phyloP scores from a whole-genome alignment of 2,888 invertebrate species.

The Buathra laborator region DNA sequence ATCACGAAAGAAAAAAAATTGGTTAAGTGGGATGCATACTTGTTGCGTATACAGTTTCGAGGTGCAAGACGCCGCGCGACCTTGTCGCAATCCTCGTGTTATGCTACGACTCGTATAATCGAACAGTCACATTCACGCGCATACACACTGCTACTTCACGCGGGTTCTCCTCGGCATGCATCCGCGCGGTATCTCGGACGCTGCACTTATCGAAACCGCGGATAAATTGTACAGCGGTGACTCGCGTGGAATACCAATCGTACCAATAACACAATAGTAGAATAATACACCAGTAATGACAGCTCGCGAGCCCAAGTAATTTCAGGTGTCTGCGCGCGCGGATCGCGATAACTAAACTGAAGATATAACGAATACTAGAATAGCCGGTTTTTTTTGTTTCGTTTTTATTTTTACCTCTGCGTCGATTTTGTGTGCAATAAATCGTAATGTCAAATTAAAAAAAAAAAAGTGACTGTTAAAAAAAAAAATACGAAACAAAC shows the following conservation, averaged over 20 bases:
- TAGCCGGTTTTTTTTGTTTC: neutral
- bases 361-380: neutral
- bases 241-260: conserved; percentile 25
- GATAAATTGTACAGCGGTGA: conserved; percentile 43
- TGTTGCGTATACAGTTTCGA: conserved; percentile 13
- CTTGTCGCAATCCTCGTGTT: conserved; percentile 53
- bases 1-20: neutral
- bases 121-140: neutral
- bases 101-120: conserved; percentile 45
- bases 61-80: conserved; percentile 38
- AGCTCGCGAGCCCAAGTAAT: neutral
- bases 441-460: neutral
- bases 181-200: conserved; percentile 27
- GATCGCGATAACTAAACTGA: neutral
- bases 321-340: neutral
- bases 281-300: neutral
- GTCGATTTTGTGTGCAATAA: neutral
- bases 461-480: neutral
- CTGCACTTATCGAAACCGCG: conserved; percentile 50
- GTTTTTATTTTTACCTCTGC: neutral
- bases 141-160: neutral
- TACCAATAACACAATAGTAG: no score
- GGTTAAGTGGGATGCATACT: neutral
- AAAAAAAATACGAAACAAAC: neutral
- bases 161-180: conserved; percentile 22